A percentile compares a stretch with the other conserved stretches of the same genome.
phyloP scores from a whole-genome alignment of 35 echinoderm and acorn worm genomes.

The Chiridota heheva region DNA sequence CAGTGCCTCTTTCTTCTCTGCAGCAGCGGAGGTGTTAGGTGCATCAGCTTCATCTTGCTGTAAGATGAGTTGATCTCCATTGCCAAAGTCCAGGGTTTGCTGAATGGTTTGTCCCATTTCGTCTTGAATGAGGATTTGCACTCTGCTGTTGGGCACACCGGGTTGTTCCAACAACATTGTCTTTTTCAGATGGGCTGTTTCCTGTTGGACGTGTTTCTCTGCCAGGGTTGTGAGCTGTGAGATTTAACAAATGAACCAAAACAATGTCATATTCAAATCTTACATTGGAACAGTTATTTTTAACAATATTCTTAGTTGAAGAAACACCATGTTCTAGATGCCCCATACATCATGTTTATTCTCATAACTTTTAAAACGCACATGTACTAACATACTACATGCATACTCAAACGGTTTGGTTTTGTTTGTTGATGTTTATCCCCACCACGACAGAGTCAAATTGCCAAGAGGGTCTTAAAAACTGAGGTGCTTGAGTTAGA shows the following conservation, averaged over 20 bases:
- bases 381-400: no score
- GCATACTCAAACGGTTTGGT: no score
- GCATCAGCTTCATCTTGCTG: neutral
- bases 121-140: conserved; percentile 41
- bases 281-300: neutral
- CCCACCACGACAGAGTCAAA: no score
- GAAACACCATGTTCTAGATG: neutral
- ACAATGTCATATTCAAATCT: neutral
- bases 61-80: conserved; percentile 9
- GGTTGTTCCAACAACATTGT: conserved; percentile 34
- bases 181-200: conserved; percentile 62
- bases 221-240: conserved; percentile 81
- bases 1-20: neutral
- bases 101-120: conserved; percentile 47
- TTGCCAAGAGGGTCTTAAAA: no score
- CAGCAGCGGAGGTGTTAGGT: neutral
- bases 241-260: neutral
- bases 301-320: neutral
- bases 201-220: conserved; percentile 64
- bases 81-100: conserved; percentile 37
- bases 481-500: no score
- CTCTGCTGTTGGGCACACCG: conserved; percentile 18
- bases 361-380: no score
- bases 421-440: no score
- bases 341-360: no score